A percentile compares a stretch with the other conserved stretches of the same genome.
These are phyloP conservation scores for Calosoma granatense DNA, from an alignment of 1,140 invertebrate genomes.

Conservation along the genomic window DNA sequence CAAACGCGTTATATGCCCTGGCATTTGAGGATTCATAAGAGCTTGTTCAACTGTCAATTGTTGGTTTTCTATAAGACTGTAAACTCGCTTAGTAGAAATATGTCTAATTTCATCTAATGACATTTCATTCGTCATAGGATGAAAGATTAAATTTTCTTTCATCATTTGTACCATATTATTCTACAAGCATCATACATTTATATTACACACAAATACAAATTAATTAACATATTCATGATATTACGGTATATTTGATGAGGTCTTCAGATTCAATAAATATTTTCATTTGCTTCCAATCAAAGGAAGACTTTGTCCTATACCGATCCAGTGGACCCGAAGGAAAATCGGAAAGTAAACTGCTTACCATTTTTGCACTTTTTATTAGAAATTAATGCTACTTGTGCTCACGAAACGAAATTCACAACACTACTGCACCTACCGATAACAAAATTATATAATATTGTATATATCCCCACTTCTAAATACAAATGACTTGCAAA, in stretches of 20 bases:
- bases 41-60: constrained; percentile 50
- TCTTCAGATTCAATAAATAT: constrained; percentile 57
- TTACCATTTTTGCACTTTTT: not conserved
- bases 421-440: no score
- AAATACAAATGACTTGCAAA: no score
- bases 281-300: constrained; percentile 65
- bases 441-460: no score
- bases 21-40: constrained; percentile 17
- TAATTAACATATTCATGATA: no score
- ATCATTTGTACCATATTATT: constrained; percentile 1
- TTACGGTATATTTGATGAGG: constrained; percentile 55
- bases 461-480: no score
- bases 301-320: constrained; percentile 57
- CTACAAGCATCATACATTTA: not conserved
- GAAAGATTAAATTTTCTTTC: not conserved
- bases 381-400: no score
- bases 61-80: constrained; percentile 51
- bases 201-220: no score
- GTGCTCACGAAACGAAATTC: no score
- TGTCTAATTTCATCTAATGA: constrained; percentile 52
- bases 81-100: constrained; percentile 47
- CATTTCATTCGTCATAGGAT: constrained; percentile 19
- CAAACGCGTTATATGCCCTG: constrained; percentile 10
- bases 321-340: constrained; percentile 53
- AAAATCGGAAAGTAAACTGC: constrained; percentile 42